Base-by-base conservation (phyloP, 2,113 vertebrate genomes). In the Tragulus kanchil region DNA sequence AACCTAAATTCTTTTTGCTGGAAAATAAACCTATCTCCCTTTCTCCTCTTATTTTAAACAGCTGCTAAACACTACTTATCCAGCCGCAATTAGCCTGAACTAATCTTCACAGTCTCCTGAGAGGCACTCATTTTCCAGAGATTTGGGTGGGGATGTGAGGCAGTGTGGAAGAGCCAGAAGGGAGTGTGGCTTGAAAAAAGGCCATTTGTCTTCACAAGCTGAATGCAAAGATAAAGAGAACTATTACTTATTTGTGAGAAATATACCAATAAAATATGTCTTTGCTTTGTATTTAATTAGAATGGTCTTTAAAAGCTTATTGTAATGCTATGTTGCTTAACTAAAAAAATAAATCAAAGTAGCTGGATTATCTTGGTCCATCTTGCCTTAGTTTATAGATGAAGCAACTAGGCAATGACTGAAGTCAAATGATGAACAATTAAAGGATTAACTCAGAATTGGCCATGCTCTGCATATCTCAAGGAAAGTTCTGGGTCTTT, bases 81-180 rank as follows among this genome's bases (percentile, higher is more conserved):
- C 58, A 79, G 58, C 67, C 85, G 95, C 95, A 92, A 97, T 97
- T 96, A 97, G 93, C 92, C 89, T 93, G 96, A 94, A 95, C 96
- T 95, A 95, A 97, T 97, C 89, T 93, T 79, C 65, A n/a, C 61
- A 83, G 87, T 95, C 92, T 96, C 96, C 62, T 9, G 86, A 94
- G 95, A 94, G 48, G 56, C n/a, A 31, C 71, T 95, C 45, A 67
- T 94, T 97, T 96, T 84, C 65, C 52, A 75, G 75, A 93, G 89
- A 93, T 94, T 62, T 84, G 83, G 65, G 75, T 62, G 86, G 83
- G 23, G 65, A 78, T 93, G 79, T 86, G 42, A 87, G 48, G 94
- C 83, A 45, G 61, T 31, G 42, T 42, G 36, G n/a, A 64, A 89
- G 58, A 61, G 62, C 79, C 83, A 77, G 54, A 58, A 61, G 59